A percentile compares a stretch with the other conserved stretches of the same genome.
Conservation (phyloP, 2,888 invertebrate genomes). For the Hypomecis atomaria region DNA sequence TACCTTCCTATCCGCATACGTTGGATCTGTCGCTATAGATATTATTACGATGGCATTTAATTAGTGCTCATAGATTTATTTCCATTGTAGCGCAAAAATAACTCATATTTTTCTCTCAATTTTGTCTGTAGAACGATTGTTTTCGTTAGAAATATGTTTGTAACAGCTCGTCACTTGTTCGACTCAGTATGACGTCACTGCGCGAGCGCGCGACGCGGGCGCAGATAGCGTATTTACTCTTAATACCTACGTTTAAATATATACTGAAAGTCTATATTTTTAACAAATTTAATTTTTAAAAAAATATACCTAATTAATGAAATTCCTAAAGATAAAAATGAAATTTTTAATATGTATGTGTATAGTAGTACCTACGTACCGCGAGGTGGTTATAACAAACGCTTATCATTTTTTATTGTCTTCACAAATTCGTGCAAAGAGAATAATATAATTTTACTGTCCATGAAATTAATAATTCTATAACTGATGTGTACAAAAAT, state of each 20-base stretch:
- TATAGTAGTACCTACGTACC: conserved; percentile 73
- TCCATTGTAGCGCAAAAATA: conserved; percentile 68
- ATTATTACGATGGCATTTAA: conserved; percentile 70
- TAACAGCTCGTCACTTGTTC: conserved; percentile 62
- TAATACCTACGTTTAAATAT: conserved; percentile 74
- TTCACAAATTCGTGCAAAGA: conserved; percentile 69
- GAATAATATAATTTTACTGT: conserved; percentile 77
- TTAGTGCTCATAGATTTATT: conserved; percentile 72
- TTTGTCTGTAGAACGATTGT: conserved; percentile 64
- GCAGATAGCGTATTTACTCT: conserved; percentile 66
- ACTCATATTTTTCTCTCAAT: conserved; percentile 63
- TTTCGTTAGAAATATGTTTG: conserved; percentile 56
- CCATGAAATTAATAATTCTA: conserved; percentile 78
- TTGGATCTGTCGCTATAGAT: conserved; percentile 63
- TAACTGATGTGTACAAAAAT: conserved; percentile 83
- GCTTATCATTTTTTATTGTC: conserved; percentile 64
- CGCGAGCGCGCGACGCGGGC: conserved; percentile 57
- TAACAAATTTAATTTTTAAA: conserved; percentile 77
- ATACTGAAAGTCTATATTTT: conserved; percentile 80
- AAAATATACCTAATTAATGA: conserved; percentile 77
- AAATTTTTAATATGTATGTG: conserved; percentile 81
- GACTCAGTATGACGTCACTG: conserved; percentile 56
- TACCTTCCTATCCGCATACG: conserved; percentile 55
- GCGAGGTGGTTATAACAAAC: conserved; percentile 67
- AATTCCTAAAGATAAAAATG: conserved; percentile 81